A percentile compares a stretch with the other conserved stretches of the same genome.
phyloP scores from a whole-genome alignment of 2,888 invertebrate genomes.

The Drosophila kuntzei region DNA sequence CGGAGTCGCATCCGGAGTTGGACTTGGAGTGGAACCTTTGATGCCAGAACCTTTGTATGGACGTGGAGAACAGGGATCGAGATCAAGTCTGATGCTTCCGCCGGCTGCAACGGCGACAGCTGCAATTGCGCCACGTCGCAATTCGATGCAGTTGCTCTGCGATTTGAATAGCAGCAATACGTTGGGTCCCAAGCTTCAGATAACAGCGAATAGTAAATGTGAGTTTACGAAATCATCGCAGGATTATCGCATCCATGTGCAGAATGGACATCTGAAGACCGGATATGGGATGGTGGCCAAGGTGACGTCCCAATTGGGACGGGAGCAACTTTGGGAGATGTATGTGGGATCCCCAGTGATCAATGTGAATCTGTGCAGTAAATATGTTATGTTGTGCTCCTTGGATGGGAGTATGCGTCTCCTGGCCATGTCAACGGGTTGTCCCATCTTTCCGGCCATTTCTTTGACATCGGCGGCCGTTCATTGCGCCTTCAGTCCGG shows the following conservation, averaged over 20 bases:
- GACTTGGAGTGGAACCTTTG: slow-evolving; percentile 12
- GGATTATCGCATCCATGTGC: slow-evolving; percentile 86
- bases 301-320: slow-evolving; percentile 86
- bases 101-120: slow-evolving; percentile 21
- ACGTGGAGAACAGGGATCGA: slow-evolving; percentile 6
- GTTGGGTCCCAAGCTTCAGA: slow-evolving; percentile 70
- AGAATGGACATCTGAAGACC: slow-evolving; percentile 86
- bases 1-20: background rate
- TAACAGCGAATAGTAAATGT: slow-evolving; percentile 73
- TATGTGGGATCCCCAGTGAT: slow-evolving; percentile 86
- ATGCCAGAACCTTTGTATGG: slow-evolving; percentile 28
- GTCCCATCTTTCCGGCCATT: slow-evolving; percentile 83
- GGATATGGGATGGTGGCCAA: slow-evolving; percentile 88
- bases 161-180: slow-evolving; percentile 36
- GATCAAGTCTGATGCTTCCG: slow-evolving; percentile 36
- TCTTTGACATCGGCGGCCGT: slow-evolving; percentile 81
- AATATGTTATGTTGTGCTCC: slow-evolving; percentile 84
- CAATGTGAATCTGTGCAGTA: slow-evolving; percentile 83
- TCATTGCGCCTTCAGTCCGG: slow-evolving; percentile 84
- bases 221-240: slow-evolving; percentile 85
- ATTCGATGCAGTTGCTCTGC: slow-evolving; percentile 30
- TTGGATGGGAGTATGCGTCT: slow-evolving; percentile 84
- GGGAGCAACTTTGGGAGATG: slow-evolving; percentile 89
- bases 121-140: slow-evolving; percentile 20
- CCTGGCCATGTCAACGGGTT: slow-evolving; percentile 81